These are phyloP conservation scores for Phyto melanocephala DNA, from an alignment of 2,888 invertebrate species.

Conservation along the genomic window DNA sequence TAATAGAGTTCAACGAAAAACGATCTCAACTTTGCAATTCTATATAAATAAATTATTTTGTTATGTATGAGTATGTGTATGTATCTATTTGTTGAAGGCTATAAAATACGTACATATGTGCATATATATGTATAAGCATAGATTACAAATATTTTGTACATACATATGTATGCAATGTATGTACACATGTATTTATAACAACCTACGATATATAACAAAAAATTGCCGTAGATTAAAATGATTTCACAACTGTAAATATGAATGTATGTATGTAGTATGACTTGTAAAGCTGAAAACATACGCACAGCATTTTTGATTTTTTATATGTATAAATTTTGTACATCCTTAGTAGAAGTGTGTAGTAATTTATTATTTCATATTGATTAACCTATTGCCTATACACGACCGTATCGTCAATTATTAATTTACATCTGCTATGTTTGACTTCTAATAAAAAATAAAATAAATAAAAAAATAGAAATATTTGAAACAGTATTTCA, in stretches of 20 bases:
- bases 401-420: background rate
- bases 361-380: conserved; percentile 1
- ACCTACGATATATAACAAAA: background rate
- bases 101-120: background rate
- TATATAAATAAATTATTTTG: conserved; percentile 2
- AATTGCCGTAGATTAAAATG: background rate
- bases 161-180: too few relatives aligned
- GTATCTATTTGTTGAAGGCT: background rate
- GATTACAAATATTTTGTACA: too few relatives aligned
- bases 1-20: conserved; percentile 20
- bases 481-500: too few relatives aligned
- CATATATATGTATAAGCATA: background rate
- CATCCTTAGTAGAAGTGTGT: background rate
- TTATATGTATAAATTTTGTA: conserved; percentile 19
- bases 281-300: too few relatives aligned
- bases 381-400: background rate
- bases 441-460: background rate
- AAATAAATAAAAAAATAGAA: too few relatives aligned
- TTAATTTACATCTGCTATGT: background rate
- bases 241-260: background rate
- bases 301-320: conserved; percentile 14
- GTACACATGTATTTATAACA: too few relatives aligned
- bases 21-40: background rate
- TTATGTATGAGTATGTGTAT: background rate
- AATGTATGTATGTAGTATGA: background rate